Conservation (phyloP, 1,140 invertebrate species). For the Drosophila sturtevanti region DNA sequence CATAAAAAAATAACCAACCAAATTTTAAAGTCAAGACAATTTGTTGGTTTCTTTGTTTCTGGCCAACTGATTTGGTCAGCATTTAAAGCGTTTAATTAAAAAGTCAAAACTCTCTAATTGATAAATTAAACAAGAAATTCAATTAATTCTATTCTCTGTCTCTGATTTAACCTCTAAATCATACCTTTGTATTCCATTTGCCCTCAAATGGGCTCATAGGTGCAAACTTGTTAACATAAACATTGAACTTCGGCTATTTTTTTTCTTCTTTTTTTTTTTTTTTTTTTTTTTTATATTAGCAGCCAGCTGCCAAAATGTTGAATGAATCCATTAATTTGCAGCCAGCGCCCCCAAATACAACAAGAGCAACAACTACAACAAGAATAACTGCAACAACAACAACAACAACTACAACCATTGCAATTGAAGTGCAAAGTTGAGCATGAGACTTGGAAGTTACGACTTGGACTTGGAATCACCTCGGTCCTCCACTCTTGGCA, state of each 20-base stretch:
- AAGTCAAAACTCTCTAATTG: conserved; percentile 67
- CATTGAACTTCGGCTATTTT: conserved; percentile 65
- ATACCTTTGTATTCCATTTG: conserved; percentile 7
- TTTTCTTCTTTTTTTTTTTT: background rate
- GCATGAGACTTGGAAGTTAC: conserved; percentile 34
- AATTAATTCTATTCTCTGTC: conserved; percentile 47
- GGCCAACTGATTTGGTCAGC: conserved; percentile 64
- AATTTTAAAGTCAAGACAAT: conserved; percentile 50
- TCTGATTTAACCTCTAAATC: background rate
- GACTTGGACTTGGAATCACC: conserved; percentile 33
- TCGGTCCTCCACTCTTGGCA: conserved; percentile 45
- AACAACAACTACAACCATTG: conserved; percentile 24
- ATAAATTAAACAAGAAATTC: conserved; percentile 71
- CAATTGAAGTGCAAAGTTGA: conserved; percentile 80
- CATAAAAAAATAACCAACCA: conserved; percentile 18
- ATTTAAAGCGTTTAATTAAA: conserved; percentile 63
- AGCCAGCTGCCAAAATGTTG: conserved; percentile 42
- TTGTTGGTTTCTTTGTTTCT: conserved; percentile 71
- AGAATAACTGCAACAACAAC: conserved; percentile 30
- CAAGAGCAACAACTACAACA: conserved; percentile 14
- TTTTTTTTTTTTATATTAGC: background rate
- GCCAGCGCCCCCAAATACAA: conserved; percentile 64
- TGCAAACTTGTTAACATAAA: conserved; percentile 79
- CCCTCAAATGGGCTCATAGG: conserved; percentile 25
- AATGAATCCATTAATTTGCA: conserved; percentile 80